These are phyloP conservation scores for Tyria jacobaeae DNA, from an alignment of 2,888 invertebrate species.

Conservation along the genomic window DNA sequence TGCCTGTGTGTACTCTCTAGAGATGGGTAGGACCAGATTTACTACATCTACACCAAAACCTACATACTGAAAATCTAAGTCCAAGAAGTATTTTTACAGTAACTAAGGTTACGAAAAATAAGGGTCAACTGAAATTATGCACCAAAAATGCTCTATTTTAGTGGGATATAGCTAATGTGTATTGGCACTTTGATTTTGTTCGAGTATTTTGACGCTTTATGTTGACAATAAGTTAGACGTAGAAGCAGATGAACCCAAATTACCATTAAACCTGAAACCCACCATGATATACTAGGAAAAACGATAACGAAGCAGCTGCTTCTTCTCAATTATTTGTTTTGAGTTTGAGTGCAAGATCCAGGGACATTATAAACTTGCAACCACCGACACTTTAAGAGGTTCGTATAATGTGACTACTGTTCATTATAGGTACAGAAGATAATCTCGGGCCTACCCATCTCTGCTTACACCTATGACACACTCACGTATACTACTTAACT, in stretches of 20 bases:
- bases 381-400: neutral
- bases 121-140: no score
- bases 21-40: slow-evolving; percentile 14
- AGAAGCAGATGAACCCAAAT: no score
- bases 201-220: no score
- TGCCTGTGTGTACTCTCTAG: slow-evolving; percentile 43
- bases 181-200: no score
- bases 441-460: slow-evolving; percentile 20
- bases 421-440: neutral
- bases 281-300: neutral
- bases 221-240: no score
- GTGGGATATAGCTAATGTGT: no score
- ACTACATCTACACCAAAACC: no score
- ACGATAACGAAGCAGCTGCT: neutral
- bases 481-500: slow-evolving; percentile 36
- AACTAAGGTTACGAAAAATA: neutral
- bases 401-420: neutral
- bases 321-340: no score
- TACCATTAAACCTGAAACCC: no score
- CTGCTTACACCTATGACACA: slow-evolving; percentile 24
- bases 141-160: no score
- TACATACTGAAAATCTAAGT: neutral
- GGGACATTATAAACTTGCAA: neutral
- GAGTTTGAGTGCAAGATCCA: no score
- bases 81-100: neutral